Conservation (phyloP, 2,113 vertebrate genomes). For the Ceuthmochares aereus region DNA sequence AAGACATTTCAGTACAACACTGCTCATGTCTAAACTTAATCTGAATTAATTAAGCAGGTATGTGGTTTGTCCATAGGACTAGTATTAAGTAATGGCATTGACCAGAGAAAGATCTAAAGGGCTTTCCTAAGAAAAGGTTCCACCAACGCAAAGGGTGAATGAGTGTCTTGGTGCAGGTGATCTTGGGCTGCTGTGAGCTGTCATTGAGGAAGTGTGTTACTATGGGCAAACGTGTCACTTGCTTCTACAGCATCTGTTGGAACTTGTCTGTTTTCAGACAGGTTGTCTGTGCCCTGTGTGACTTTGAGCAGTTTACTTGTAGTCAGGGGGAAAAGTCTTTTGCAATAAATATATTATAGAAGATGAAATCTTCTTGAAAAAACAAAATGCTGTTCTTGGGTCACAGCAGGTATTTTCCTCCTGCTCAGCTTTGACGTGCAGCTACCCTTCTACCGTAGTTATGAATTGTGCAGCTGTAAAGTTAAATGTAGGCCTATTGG, state of each 20-base stretch:
- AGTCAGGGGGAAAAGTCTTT: neutral
- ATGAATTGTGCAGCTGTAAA: neutral
- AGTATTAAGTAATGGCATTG: neutral
- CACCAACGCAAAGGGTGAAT: too few relatives aligned
- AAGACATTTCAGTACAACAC: neutral
- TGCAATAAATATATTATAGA: accelerated
- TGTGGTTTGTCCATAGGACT: neutral
- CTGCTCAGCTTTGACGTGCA: neutral
- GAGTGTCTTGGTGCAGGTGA: neutral
- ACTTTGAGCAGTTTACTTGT: neutral
- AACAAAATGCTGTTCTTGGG: neutral
- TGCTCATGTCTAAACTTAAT: neutral
- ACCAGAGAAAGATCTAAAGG: neutral
- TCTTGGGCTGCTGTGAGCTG: neutral
- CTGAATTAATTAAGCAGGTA: neutral
- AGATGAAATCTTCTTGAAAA: accelerated
- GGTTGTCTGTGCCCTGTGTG: neutral
- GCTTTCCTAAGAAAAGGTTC: neutral
- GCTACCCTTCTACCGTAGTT: neutral
- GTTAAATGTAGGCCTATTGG: neutral
- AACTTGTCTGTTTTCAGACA: neutral
- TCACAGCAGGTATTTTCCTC: accelerated
- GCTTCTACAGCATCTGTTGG: accelerated
- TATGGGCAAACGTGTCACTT: accelerated
- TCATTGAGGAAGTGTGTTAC: accelerated